A percentile compares a stretch with the other conserved stretches of the same genome.
These are phyloP conservation scores for Cerastis rubricosa DNA, from an alignment of 2,888 invertebrate species.

Conservation along the genomic window DNA sequence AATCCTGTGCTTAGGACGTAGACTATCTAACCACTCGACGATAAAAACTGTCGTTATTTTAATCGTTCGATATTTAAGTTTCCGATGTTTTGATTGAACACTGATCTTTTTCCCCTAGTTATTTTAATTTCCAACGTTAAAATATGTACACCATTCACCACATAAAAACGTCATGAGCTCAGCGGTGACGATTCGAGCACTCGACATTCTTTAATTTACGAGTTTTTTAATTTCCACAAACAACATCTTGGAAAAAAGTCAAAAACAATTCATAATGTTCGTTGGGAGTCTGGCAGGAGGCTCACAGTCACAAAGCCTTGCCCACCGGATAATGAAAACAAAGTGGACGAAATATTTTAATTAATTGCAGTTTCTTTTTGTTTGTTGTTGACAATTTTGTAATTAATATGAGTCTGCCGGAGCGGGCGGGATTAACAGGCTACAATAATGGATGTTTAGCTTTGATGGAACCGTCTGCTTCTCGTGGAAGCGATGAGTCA, in stretches of 20 bases:
- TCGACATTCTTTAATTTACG: slow-evolving; percentile 8
- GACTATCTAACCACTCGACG: neutral
- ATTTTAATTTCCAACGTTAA: neutral
- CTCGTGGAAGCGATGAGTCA: neutral
- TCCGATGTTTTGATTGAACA: neutral
- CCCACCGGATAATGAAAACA: slow-evolving; percentile 50
- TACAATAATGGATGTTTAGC: slow-evolving; percentile 12
- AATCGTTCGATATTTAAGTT: neutral
- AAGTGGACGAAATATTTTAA: slow-evolving; percentile 46
- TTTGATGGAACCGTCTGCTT: neutral
- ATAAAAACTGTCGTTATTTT: neutral
- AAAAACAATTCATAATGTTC: slow-evolving; percentile 23
- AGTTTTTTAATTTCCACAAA: slow-evolving; percentile 21
- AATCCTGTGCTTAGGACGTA: too few relatives aligned
- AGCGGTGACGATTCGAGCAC: neutral
- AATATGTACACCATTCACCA: too few relatives aligned
- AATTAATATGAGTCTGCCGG: slow-evolving; percentile 33
- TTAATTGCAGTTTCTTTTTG: slow-evolving; percentile 51
- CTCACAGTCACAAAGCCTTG: slow-evolving; percentile 3
- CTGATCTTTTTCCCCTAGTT: neutral
- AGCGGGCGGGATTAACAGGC: slow-evolving; percentile 27
- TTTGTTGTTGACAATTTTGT: slow-evolving; percentile 40
- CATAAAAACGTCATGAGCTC: too few relatives aligned
- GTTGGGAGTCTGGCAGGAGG: neutral
- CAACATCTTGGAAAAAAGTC: slow-evolving; percentile 29